These are phyloP conservation scores for Arenaria interpres DNA, from an alignment of 2,113 vertebrate genomes.

Conservation along the genomic window DNA sequence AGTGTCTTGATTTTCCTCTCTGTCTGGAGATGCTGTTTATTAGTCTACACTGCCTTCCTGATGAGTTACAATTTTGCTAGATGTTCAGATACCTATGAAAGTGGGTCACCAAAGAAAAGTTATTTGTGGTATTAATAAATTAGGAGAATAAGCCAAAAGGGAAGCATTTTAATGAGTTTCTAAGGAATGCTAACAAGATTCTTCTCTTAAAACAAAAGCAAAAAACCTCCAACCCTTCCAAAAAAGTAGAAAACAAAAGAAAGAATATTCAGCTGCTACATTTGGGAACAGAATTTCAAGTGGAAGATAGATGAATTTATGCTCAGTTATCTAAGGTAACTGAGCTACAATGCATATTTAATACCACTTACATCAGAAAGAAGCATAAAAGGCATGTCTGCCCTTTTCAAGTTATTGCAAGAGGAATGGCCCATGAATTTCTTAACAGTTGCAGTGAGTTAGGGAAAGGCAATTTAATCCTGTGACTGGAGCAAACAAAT, in stretches of 20 bases:
- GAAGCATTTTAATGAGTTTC: conserved; percentile 70
- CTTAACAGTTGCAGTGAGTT: conserved; percentile 31
- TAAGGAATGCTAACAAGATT: conserved; percentile 45
- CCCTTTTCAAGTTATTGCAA: conserved; percentile 27
- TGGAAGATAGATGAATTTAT: conserved; percentile 18
- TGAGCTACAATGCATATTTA: background rate
- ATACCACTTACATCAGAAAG: conserved; percentile 12
- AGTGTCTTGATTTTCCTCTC: background rate
- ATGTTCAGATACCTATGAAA: conserved; percentile 59
- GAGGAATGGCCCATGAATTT: conserved; percentile 48
- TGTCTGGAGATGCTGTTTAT: conserved; percentile 6
- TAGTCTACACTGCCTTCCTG: conserved; percentile 8
- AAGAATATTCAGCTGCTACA: conserved; percentile 6
- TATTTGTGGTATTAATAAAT: conserved; percentile 69
- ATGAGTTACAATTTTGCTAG: conserved; percentile 37
- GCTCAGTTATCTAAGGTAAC: conserved; percentile 16
- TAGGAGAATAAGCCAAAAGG: conserved; percentile 68
- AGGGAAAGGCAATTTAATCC: conserved; percentile 30
- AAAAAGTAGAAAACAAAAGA: conserved; percentile 28
- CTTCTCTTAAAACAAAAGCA: conserved; percentile 41
- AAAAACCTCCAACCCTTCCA: background rate
- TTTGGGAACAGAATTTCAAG: conserved; percentile 36
- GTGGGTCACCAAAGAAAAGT: conserved; percentile 66
- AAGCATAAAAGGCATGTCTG: conserved; percentile 1
- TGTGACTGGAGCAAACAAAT: conserved; percentile 1